phyloP scores from a whole-genome alignment of 2,888 invertebrate species.

The Trichacis sp. region DNA sequence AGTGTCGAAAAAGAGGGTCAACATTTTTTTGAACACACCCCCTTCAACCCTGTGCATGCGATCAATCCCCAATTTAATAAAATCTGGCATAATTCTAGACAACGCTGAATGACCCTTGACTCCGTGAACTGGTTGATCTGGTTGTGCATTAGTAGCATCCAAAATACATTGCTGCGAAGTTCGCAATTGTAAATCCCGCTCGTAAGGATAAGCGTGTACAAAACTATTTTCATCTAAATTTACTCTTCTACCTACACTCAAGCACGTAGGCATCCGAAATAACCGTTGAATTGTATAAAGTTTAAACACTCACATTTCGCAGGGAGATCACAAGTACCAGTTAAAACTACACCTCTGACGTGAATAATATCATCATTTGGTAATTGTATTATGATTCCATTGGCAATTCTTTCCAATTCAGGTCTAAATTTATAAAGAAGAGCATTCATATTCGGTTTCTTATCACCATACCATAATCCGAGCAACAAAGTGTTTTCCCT shows the following conservation, averaged over 20 bases:
- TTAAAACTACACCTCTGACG: no score
- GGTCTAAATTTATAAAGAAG: conserved; percentile 10
- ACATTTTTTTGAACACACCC: conserved; percentile 16
- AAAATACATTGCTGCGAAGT: no score
- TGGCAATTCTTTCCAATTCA: conserved; percentile 2
- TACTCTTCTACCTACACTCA: no score
- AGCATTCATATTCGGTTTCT: conserved; percentile 13
- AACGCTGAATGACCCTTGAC: conserved; percentile 27
- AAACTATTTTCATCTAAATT: no score
- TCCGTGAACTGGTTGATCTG: conserved; percentile 20
- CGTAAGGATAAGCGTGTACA: no score
- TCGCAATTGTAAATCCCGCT: no score
- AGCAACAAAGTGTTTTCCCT: conserved; percentile 10
- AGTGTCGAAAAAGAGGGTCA: conserved; percentile 28
- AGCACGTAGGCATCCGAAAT: no score
- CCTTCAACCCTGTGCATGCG: conserved; percentile 41
- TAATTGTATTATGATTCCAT: no score
- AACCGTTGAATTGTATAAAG: conserved; percentile 9
- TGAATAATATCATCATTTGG: no score
- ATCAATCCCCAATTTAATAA: conserved; percentile 35
- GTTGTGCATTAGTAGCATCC: conserved; percentile 8
- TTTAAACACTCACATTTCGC: no score
- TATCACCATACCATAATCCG: conserved; percentile 11
- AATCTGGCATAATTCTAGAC: conserved; percentile 34
- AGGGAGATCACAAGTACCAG: no score